Conservation (phyloP, 2,113 vertebrate species). For the Climacteris rufus region DNA sequence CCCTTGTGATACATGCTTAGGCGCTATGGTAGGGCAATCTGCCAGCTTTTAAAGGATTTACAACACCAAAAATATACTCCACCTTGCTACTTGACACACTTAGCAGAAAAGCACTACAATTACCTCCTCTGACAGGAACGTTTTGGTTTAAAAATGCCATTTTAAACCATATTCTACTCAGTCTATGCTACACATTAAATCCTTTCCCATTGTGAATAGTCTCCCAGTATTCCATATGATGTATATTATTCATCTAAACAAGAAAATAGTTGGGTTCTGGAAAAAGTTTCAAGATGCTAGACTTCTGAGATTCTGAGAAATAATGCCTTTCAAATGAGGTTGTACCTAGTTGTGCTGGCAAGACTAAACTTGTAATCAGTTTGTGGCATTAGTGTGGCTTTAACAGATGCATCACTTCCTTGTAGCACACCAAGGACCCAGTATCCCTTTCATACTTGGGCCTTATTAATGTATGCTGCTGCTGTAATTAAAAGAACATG, state of each 20-base stretch:
- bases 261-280: background rate
- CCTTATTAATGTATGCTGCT: background rate
- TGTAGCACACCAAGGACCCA: background rate
- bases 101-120: constrained; percentile 20
- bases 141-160: constrained; percentile 23
- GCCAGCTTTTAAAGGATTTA: constrained; percentile 47
- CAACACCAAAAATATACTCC: constrained; percentile 9
- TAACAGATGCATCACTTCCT: constrained; percentile 27
- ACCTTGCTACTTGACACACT: constrained; percentile 43
- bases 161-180: background rate
- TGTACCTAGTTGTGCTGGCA: background rate
- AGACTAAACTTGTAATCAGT: constrained; percentile 35
- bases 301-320: background rate
- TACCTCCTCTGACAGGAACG: background rate
- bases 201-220: background rate
- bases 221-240: background rate
- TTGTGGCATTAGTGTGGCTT: constrained; percentile 30
- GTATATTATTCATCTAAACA: background rate
- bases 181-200: background rate
- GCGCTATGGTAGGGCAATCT: background rate
- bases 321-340: background rate
- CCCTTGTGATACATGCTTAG: constrained; percentile 39
- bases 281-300: background rate
- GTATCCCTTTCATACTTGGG: constrained; percentile 1
- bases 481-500: background rate